Base-by-base conservation (phyloP, 2,888 invertebrate genomes). In the Mesorhabditis spiculigera region DNA sequence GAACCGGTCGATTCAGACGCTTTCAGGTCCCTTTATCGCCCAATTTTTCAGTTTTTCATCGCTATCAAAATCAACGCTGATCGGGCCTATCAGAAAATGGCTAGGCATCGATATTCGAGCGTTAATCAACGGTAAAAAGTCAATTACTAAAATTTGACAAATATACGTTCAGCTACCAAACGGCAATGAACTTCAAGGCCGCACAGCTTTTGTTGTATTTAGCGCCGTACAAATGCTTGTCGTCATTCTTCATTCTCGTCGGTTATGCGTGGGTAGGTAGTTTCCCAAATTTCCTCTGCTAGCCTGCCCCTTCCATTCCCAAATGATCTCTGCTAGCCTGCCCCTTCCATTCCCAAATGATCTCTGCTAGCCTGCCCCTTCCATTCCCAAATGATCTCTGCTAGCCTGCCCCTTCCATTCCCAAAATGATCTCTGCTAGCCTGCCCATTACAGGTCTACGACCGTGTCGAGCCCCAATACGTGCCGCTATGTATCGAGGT, bases 1-100 rank as follows among this genome's bases (percentile, higher is more conserved):
- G 28, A 28, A 28, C 28, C 1, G 28, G 28, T 28, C 28, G 28
- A 28, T 28, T 1, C 28, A 28, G 28, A 3, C 28, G 28, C 1
- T 28, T 28, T 3, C 3, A 1, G 3, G 28, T 28, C 28, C 28
- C 28, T 28, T 28, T 28, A 28, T 1, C 28, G 28, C 28, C 50
- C 6, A 50, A 50, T 1, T 13, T 50, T 50, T 50, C 58, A 50
- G 58, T 50, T 50, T 3, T 50, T 50, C 58, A 50, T 50, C n/a
- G 58, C 10, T 2, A 50, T 50, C n/a, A 50, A 50, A 50, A 50
- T 50, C 8, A 50, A 50, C 58, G 58, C 58, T 13, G n/a, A 50
- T 50, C 58, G 58, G 58, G 58, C 58, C 8, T 50, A 50, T n/a
- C 10, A 50, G 58, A 50, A n/a, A 50, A 50, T 50, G 58, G 58